Percentiles rank a stretch among this genome's conserved stretches.
phyloP scores from a whole-genome alignment of 2,797 vertebrate genomes.

The Morus bassanus region DNA sequence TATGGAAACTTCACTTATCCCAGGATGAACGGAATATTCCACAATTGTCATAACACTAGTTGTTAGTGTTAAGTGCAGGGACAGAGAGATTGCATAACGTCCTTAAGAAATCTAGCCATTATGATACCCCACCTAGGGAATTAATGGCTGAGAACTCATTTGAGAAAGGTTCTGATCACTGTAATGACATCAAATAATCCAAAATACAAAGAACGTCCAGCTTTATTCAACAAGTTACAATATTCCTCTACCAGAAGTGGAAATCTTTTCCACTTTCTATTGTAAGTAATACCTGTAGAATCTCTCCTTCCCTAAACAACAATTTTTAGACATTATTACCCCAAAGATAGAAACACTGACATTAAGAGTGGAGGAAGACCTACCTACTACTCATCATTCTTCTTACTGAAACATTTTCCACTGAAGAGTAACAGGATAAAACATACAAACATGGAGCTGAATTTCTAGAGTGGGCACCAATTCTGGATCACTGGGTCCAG shows the following conservation, averaged over 20 bases:
- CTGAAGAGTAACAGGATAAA: neutral
- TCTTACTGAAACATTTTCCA: neutral
- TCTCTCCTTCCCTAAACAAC: neutral
- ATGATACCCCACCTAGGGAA: neutral
- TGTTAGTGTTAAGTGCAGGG: neutral
- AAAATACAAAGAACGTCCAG: neutral
- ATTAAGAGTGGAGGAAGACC: neutral
- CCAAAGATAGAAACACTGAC: neutral
- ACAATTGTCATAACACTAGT: neutral
- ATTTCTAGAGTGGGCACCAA: neutral
- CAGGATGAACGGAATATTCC: neutral
- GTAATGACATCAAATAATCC: neutral
- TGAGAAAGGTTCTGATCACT: neutral
- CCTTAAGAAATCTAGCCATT: neutral
- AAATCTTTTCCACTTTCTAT: neutral
- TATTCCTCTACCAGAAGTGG: neutral
- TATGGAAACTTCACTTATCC: neutral
- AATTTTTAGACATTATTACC: neutral
- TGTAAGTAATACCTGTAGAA: neutral
- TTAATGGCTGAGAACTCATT: neutral
- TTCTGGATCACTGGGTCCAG: neutral
- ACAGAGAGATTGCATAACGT: neutral
- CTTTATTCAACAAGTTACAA: neutral
- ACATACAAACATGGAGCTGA: neutral
- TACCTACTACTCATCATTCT: neutral